Conservation (phyloP, 2,888 invertebrate genomes). For the Trissolcus japonicus region DNA sequence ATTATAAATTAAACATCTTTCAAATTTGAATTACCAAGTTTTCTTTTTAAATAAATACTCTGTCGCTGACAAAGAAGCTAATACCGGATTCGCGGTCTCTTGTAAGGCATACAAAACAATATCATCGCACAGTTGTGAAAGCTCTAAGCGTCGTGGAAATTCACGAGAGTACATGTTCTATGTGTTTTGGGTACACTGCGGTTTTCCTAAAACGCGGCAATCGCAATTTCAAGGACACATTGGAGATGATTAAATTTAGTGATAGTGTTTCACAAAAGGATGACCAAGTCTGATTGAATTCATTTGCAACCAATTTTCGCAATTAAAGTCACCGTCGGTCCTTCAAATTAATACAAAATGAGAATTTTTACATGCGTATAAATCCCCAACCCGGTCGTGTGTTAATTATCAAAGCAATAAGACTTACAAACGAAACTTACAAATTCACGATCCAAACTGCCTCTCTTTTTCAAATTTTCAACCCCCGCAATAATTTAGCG, state of each 20-base stretch:
- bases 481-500: slow-evolving; percentile 66
- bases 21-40: no score
- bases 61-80: slow-evolving; percentile 59
- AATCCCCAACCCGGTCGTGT: neutral
- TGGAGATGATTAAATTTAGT: slow-evolving; percentile 45
- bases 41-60: slow-evolving; percentile 14
- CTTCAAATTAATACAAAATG: slow-evolving; percentile 1
- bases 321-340: slow-evolving; percentile 20
- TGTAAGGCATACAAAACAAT: slow-evolving; percentile 71
- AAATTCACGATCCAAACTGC: slow-evolving; percentile 34
- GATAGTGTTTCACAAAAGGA: slow-evolving; percentile 49
- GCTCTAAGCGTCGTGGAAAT: slow-evolving; percentile 34
- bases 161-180: slow-evolving; percentile 31
- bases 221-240: slow-evolving; percentile 45
- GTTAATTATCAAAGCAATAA: slow-evolving; percentile 28
- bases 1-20: no score
- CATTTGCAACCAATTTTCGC: slow-evolving; percentile 38
- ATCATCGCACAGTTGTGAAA: slow-evolving; percentile 50
- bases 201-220: slow-evolving; percentile 49
- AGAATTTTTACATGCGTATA: neutral
- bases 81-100: slow-evolving; percentile 68
- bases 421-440: slow-evolving; percentile 25
- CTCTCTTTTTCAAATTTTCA: slow-evolving; percentile 45
- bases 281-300: slow-evolving; percentile 38
- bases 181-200: slow-evolving; percentile 49